phyloP scores from a whole-genome alignment of 2,113 vertebrate species.

The Vulpes ferrilata region DNA sequence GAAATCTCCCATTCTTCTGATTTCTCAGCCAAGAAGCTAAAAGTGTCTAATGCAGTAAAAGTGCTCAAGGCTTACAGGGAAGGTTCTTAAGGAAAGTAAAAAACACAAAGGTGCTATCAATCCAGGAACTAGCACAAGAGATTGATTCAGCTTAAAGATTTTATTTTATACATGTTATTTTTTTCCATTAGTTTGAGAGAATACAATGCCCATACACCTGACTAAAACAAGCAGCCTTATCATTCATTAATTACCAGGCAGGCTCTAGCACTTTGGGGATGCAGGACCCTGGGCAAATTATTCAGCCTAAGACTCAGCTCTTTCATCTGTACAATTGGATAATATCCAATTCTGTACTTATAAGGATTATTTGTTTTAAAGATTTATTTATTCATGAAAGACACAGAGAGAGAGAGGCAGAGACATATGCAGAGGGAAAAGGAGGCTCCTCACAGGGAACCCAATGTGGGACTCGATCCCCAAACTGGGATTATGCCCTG shows the following conservation, averaged over 20 bases:
- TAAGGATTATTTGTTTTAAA: neutral
- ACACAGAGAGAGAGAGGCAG: no score
- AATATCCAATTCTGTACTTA: neutral
- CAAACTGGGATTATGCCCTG: no score
- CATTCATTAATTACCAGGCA: neutral
- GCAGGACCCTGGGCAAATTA: neutral
- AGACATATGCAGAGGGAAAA: no score
- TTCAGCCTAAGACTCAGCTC: slow-evolving; percentile 13
- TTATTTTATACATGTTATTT: neutral
- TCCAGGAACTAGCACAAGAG: neutral
- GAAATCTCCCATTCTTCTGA: slow-evolving; percentile 7
- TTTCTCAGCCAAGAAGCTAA: neutral
- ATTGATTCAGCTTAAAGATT: neutral
- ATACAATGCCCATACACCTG: neutral
- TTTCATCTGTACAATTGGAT: slow-evolving; percentile 9
- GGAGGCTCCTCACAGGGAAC: no score
- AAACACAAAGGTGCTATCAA: neutral
- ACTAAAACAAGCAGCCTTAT: neutral
- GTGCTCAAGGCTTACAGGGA: neutral
- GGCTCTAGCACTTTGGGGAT: neutral
- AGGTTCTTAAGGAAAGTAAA: slow-evolving; percentile 23
- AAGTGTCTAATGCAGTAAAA: neutral
- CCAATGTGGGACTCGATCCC: no score
- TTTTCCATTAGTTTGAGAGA: neutral
- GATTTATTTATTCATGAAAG: no score